A percentile compares a stretch with the other conserved stretches of the same genome.
Conservation (phyloP, 1,140 invertebrate genomes). For the Homarus americanus region DNA sequence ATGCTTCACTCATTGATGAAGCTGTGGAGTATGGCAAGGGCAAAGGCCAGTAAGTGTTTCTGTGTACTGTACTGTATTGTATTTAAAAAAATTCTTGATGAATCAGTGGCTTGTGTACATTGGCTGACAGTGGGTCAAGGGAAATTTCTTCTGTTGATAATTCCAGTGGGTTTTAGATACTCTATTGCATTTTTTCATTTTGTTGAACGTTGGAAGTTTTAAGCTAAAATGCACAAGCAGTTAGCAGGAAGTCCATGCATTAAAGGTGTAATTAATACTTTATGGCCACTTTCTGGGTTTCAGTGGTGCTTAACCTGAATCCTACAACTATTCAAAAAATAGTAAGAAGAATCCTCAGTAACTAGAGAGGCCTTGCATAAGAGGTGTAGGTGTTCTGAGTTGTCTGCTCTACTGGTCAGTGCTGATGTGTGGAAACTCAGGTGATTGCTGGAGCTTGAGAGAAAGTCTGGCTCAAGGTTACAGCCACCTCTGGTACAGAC, state of each 20-base stretch:
- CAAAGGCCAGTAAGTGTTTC: constrained; percentile 78
- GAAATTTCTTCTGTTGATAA: neutral
- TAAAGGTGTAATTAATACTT: no score
- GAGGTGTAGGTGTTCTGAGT: neutral
- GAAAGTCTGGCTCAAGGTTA: constrained; percentile 29
- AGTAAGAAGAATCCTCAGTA: neutral
- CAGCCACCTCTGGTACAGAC: neutral
- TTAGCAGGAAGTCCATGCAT: no score
- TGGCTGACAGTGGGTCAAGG: neutral
- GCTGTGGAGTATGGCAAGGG: constrained; percentile 92
- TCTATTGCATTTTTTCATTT: no score
- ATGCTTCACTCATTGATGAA: constrained; percentile 91
- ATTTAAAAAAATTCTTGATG: neutral
- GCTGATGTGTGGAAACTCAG: constrained; percentile 15
- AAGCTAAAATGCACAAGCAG: no score
- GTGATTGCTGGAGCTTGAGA: constrained; percentile 13
- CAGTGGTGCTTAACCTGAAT: neutral
- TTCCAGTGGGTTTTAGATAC: no score
- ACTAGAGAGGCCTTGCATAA: neutral
- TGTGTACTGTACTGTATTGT: neutral
- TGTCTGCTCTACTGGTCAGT: constrained; percentile 22
- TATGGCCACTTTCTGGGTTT: no score
- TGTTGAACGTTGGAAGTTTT: no score
- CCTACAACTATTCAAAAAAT: neutral
- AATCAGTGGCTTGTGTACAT: neutral